Conservation (phyloP, 2,113 vertebrate genomes). For the Ursus arctos region DNA sequence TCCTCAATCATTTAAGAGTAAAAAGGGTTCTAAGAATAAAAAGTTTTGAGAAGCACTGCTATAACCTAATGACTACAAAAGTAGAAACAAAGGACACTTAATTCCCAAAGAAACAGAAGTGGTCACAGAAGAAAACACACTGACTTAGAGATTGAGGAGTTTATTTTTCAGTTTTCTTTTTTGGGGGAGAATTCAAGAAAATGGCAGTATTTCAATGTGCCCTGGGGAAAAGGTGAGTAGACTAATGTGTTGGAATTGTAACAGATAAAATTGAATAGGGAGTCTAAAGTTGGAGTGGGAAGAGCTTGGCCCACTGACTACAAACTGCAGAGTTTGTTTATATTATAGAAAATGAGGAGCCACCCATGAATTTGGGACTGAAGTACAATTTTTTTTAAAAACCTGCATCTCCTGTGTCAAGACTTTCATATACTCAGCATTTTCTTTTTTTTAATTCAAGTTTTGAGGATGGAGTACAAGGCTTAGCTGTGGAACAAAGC, state of each 20-base stretch:
- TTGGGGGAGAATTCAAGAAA: background rate
- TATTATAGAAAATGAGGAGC: background rate
- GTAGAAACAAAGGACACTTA: background rate
- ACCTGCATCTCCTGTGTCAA: conserved; percentile 12
- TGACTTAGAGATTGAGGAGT: background rate
- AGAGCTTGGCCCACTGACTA: background rate
- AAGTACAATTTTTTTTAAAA: background rate
- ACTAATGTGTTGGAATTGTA: background rate
- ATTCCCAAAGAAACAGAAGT: conserved; percentile 49
- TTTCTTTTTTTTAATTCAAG: background rate
- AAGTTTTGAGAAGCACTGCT: background rate
- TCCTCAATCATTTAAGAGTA: conserved; percentile 18
- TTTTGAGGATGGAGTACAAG: background rate
- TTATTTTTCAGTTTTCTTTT: conserved; percentile 17
- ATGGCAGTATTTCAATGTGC: background rate
- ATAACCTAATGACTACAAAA: background rate
- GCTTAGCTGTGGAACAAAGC: conserved; percentile 40
- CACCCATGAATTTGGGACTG: background rate
- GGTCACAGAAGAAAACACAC: conserved; percentile 12
- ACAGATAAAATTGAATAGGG: background rate
- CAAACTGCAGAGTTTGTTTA: background rate
- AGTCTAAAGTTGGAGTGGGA: background rate
- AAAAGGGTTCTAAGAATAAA: background rate
- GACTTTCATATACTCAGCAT: background rate
- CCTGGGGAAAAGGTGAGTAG: background rate